Conservation (phyloP, 2,797 vertebrate species). For the Crypturellus tataupa region DNA sequence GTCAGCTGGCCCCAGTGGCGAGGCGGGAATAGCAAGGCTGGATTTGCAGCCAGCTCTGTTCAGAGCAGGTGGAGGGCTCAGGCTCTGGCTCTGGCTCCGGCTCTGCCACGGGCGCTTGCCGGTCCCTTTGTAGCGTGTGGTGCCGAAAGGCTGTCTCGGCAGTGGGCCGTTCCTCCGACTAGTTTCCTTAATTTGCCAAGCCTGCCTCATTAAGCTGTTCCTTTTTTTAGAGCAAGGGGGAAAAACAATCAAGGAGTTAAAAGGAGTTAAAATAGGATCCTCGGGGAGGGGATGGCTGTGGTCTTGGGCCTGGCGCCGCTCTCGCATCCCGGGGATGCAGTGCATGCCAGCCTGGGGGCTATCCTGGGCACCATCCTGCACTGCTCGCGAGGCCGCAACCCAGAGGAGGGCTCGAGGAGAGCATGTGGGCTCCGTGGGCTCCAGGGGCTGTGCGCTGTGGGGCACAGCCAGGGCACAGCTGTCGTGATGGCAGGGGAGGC, state of each 20-base stretch:
- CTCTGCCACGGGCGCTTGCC: fast-evolving
- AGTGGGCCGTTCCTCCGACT: neutral
- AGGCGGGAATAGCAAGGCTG: neutral
- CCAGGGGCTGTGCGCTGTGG: fast-evolving
- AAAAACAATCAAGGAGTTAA: neutral
- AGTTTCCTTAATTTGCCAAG: slow-evolving; percentile 38
- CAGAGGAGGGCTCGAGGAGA: neutral
- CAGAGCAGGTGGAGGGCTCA: neutral
- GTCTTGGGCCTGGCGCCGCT: neutral
- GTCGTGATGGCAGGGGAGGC: too few relatives aligned
- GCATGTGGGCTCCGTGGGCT: neutral
- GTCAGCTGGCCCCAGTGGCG: neutral
- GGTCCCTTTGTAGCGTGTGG: fast-evolving
- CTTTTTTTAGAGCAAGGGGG: neutral
- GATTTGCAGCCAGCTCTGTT: slow-evolving; percentile 15
- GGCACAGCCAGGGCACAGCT: too few relatives aligned
- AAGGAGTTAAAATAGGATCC: neutral
- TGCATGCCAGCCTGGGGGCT: fast-evolving
- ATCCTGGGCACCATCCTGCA: too few relatives aligned
- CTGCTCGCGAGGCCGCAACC: too few relatives aligned
- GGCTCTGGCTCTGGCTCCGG: neutral
- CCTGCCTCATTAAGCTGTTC: slow-evolving; percentile 2
- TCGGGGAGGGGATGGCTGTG: fast-evolving
- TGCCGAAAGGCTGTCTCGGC: fast-evolving
- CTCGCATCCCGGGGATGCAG: fast-evolving